Conservation (phyloP, 1,140 invertebrate genomes). For the Calephelis nemesis region DNA sequence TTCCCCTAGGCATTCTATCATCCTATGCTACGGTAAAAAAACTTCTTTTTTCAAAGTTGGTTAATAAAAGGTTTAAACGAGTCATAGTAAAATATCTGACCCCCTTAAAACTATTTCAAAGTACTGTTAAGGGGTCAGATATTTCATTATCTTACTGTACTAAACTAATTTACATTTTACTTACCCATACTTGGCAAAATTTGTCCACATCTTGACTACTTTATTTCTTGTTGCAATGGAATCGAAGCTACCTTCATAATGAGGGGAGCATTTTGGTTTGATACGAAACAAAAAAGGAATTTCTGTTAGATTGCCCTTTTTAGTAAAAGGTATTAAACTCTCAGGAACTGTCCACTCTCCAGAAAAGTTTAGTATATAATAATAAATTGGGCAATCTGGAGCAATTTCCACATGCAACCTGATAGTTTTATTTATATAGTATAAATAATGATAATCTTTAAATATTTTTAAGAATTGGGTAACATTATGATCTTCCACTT, state of each 20-base stretch:
- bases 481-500: constrained; percentile 47
- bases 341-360: constrained; percentile 58
- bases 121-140: neutral
- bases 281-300: constrained; percentile 57
- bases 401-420: constrained; percentile 46
- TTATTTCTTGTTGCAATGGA: constrained; percentile 54
- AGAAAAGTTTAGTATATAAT: constrained; percentile 59
- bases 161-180: constrained; percentile 16
- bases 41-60: too few species aligned
- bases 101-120: constrained; percentile 1
- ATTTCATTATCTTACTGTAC: too few species aligned
- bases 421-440: constrained; percentile 62
- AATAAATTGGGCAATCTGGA: constrained; percentile 55
- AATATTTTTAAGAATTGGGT: constrained; percentile 58
- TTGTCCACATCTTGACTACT: constrained; percentile 68
- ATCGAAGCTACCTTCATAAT: constrained; percentile 53
- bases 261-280: constrained; percentile 29
- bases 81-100: neutral
- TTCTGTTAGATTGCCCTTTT: constrained; percentile 52
- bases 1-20: too few species aligned
- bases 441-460: constrained; percentile 62
- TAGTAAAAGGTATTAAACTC: constrained; percentile 45
- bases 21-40: too few species aligned
- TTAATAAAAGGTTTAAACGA: too few species aligned
- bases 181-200: constrained; percentile 72